Conservation (phyloP, 2,888 invertebrate genomes). For the Serripes groenlandicus region DNA sequence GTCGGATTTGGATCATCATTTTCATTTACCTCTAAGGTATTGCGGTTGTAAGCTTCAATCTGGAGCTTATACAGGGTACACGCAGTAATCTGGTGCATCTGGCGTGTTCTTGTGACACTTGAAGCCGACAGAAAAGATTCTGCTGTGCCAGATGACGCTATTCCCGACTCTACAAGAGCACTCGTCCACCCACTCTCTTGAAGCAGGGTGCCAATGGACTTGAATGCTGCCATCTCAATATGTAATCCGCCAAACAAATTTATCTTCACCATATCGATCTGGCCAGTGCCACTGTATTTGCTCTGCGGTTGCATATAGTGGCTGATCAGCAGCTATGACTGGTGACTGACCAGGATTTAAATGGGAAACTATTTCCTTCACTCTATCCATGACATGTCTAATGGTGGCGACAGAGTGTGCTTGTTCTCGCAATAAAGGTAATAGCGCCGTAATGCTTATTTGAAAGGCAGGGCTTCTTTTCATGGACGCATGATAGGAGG, state of each 20-base stretch:
- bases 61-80: too few relatives aligned
- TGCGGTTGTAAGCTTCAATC: too few relatives aligned
- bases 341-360: conserved; percentile 68
- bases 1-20: too few relatives aligned
- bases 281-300: conserved; percentile 64
- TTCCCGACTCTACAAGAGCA: conserved; percentile 42
- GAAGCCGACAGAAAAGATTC: conserved; percentile 47
- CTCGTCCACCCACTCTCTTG: conserved; percentile 75
- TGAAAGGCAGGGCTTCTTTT: too few relatives aligned
- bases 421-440: too few relatives aligned
- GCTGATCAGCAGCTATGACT: conserved; percentile 70
- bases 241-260: conserved; percentile 80
- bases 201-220: conserved; percentile 68
- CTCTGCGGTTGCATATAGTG: conserved; percentile 72
- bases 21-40: too few relatives aligned
- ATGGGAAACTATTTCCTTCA: background rate
- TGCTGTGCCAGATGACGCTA: conserved; percentile 44
- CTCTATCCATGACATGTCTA: too few relatives aligned
- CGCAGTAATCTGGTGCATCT: too few relatives aligned
- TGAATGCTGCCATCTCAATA: conserved; percentile 75
- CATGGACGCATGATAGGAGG: too few relatives aligned
- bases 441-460: too few relatives aligned
- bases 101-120: conserved; percentile 24
- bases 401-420: too few relatives aligned
- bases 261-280: conserved; percentile 72